phyloP scores from a whole-genome alignment of 2,888 invertebrate genomes.

The Nudaria mundana region DNA sequence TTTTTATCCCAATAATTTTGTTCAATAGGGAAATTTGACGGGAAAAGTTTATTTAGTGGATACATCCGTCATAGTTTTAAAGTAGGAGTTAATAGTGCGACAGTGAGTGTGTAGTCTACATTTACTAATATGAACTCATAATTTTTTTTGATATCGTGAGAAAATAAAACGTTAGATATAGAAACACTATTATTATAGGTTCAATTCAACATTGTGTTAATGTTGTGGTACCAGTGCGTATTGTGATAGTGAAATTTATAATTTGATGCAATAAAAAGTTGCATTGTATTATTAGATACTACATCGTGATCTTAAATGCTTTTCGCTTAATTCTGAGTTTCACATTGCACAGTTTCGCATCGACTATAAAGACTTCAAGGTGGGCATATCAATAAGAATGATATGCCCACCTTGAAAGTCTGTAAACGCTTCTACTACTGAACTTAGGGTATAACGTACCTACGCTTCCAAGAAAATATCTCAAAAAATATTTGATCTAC shows the following conservation, averaged over 20 bases:
- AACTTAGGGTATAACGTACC: too few relatives aligned
- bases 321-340: conserved; percentile 6
- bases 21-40: too few relatives aligned
- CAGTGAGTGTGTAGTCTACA: conserved; percentile 23
- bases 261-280: conserved; percentile 20
- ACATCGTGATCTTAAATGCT: conserved; percentile 8
- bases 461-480: too few relatives aligned
- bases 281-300: conserved; percentile 11
- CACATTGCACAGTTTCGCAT: conserved; percentile 1
- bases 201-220: conserved; percentile 26
- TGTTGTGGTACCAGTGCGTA: conserved; percentile 16
- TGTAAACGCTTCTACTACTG: too few relatives aligned
- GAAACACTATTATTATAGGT: conserved; percentile 23
- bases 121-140: conserved; percentile 25
- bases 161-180: conserved; percentile 31
- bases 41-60: too few relatives aligned
- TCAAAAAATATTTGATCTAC: too few relatives aligned
- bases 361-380: too few relatives aligned
- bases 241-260: conserved; percentile 28
- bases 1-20: too few relatives aligned
- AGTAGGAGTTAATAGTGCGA: too few relatives aligned
- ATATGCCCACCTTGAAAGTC: too few relatives aligned
- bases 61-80: too few relatives aligned
- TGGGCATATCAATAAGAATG: too few relatives aligned
- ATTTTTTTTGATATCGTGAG: conserved; percentile 27